phyloP scores from a whole-genome alignment of 2,888 invertebrate genomes.

The Cylindroiulus punctatus region DNA sequence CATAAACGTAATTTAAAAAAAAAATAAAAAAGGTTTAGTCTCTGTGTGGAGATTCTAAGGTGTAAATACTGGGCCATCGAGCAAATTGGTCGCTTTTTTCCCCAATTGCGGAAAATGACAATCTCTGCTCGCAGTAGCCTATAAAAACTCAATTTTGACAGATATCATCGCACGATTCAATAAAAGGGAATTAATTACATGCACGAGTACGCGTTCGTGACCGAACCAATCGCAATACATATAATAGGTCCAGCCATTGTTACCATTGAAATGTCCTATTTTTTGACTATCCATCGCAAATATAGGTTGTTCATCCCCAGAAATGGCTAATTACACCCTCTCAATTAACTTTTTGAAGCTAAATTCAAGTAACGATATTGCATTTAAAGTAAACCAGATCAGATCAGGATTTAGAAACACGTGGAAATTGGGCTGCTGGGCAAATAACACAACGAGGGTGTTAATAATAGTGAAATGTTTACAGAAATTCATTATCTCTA shows the following conservation, averaged over 20 bases:
- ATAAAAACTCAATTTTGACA: not conserved
- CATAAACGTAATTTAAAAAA: no score
- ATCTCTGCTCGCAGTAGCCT: not conserved
- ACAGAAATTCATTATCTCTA: not conserved
- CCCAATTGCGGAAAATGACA: not conserved
- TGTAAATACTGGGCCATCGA: not conserved
- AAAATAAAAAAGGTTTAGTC: not conserved
- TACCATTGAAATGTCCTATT: slow-evolving; percentile 5
- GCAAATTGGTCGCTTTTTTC: not conserved
- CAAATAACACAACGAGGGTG: not conserved
- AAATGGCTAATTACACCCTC: slow-evolving; percentile 37
- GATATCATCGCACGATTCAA: slow-evolving; percentile 25
- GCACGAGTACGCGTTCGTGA: slow-evolving; percentile 6
- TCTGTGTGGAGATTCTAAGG: not conserved
- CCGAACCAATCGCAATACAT: not conserved
- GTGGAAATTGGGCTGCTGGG: not conserved
- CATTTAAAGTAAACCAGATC: not conserved
- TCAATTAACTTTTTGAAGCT: not conserved
- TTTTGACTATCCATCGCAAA: slow-evolving; percentile 24
- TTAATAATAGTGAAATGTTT: not conserved
- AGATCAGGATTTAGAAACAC: not conserved
- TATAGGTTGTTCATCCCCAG: slow-evolving; percentile 33
- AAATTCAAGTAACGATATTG: not conserved
- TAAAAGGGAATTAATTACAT: slow-evolving; percentile 23
- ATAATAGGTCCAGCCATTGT: slow-evolving; percentile 4